Conservation (phyloP, 1,140 invertebrate species). For the Neuroterus valhalla region DNA sequence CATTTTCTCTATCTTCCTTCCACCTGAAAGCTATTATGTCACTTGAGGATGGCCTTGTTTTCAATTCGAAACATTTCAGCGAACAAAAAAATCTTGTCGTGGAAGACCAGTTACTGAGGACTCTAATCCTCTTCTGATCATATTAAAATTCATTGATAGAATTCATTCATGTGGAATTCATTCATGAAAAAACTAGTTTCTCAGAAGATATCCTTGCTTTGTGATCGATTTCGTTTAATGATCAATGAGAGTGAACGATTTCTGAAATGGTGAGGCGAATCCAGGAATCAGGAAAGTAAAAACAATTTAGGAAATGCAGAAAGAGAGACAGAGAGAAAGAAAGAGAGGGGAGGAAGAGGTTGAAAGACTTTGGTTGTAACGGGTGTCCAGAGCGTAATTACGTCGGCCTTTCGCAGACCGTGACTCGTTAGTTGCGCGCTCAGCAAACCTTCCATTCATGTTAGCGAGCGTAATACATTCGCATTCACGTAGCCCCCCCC, state of each 20-base stretch:
- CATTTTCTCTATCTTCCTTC: too few species aligned
- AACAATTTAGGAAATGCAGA: conserved; percentile 50
- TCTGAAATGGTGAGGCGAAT: neutral
- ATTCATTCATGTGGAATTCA: neutral
- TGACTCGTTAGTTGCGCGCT: conserved; percentile 61
- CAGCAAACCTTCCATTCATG: conserved; percentile 58
- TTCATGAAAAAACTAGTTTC: too few species aligned
- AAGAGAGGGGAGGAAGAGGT: conserved; percentile 56
- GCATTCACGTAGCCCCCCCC: conserved; percentile 48
- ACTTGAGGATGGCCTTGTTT: too few species aligned
- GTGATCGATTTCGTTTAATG: conserved; percentile 6
- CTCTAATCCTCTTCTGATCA: too few species aligned
- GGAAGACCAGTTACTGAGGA: too few species aligned
- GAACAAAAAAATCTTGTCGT: too few species aligned
- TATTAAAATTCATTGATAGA: neutral
- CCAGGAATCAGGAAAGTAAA: conserved; percentile 50
- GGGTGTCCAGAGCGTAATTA: conserved; percentile 63
- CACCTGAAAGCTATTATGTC: too few species aligned
- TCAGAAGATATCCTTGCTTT: neutral
- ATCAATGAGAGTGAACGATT: conserved; percentile 3
- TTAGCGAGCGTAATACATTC: conserved; percentile 46
- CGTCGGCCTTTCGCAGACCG: conserved; percentile 60
- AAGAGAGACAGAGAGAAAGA: conserved; percentile 40
- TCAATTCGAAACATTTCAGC: too few species aligned
- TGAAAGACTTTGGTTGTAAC: conserved; percentile 60